Evolutionary conservation across 1,140 invertebrate genomes (phyloP), one percentile per base, ranked within the genome.

Genomic region (Saccostrea echinata): DNA sequence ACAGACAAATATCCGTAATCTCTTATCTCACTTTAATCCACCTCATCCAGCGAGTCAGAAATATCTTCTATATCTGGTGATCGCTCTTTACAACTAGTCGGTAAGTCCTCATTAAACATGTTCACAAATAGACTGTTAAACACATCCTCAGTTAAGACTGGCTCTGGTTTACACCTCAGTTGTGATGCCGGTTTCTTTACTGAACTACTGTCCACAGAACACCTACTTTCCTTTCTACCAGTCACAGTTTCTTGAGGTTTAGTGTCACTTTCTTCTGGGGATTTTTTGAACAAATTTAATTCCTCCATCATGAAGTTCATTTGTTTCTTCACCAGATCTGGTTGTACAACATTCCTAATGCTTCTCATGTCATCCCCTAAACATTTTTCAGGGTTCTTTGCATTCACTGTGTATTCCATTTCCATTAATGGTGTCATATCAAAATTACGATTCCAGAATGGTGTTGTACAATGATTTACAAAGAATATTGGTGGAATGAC

Each of bases 271-370:
- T 83, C 43, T 30, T 51, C 18, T 52, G 16, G 12, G 8, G 43
- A 83, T n/a, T 52, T 27, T 53, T 53, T 35, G 9, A 12, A 18
- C 2, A 53, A 16, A 11, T 84, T 84, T 0, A 88, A 57, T 43
- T 90, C 90, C 16, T 86, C 88, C 8, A 89, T 35, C 35, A 89
- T 84, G 24, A 12, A 6, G 4, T 85, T 55, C 16, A 92, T 89
- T 88, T 92, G 92, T 12, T 88, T 64, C 21, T 89, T 85, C 9
- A 92, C 90, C 12, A 86, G 82, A 24, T 88, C 81, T 21, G 92
- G 82, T 68, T 92, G 92, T 0, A 76, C 30, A 76, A 92, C 85
- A 43, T 88, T 80, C 35, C 85, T 68, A 33, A 92, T 76, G 3
- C 86, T 68, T 24, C 86, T 82, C 18, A 61, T 88, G 81, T 92